phyloP scores from a whole-genome alignment of 2,797 vertebrate species.

The Malurus splendens region DNA sequence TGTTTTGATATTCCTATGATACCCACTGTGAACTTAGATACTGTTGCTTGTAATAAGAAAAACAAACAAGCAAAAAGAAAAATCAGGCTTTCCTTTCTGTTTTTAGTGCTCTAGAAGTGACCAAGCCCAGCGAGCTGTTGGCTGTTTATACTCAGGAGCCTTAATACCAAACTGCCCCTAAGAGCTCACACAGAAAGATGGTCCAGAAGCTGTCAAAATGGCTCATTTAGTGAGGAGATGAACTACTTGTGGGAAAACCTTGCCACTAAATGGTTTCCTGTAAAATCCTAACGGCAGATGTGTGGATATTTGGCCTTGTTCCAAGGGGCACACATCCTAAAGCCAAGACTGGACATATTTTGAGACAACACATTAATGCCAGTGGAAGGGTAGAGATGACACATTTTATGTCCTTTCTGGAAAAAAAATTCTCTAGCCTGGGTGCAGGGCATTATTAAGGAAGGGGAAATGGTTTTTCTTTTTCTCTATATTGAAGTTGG shows the following conservation, averaged over 20 bases:
- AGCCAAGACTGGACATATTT: not conserved
- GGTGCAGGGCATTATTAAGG: not conserved
- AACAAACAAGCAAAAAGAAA: not conserved
- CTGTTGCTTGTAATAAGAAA: rapidly evolving
- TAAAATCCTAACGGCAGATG: not conserved
- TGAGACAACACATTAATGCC: not conserved
- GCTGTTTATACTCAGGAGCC: not conserved
- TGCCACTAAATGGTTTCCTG: not conserved
- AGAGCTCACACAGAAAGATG: not conserved
- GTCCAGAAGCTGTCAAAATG: not conserved
- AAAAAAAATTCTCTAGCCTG: not conserved
- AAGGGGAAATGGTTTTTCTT: not conserved
- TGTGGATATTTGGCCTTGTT: not conserved
- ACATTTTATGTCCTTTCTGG: not conserved
- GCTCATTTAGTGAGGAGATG: not conserved
- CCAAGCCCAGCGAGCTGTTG: not conserved
- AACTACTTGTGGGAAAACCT: conserved; percentile 14
- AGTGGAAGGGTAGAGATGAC: not conserved
- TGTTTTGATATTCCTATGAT: not conserved
- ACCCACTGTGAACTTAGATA: not conserved
- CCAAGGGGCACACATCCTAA: not conserved
- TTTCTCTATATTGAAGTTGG: not conserved
- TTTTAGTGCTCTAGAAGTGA: not conserved
- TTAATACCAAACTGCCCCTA: not conserved
- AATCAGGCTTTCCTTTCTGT: not conserved